Evolutionary conservation across 2,888 invertebrate species (phyloP), one percentile per base, ranked within the genome.

Genomic region (Netelia fuscicornis): DNA sequence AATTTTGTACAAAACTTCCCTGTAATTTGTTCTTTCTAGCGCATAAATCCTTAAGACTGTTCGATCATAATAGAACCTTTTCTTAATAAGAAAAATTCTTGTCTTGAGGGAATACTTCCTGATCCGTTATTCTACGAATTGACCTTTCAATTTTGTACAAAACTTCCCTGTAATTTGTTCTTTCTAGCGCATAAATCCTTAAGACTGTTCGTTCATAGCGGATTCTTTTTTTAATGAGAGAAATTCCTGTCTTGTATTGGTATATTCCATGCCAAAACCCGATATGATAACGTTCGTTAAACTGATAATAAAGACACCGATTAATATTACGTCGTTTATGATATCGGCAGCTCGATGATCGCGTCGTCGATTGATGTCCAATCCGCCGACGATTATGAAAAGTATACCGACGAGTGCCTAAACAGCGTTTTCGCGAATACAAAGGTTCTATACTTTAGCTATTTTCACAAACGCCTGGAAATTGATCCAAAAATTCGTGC

Each of bases 321-420:
- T 95, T 85, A 98, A 95, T 89, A 97, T 97, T 89, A 97, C 91
- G 93, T 98, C 97, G 94, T 98, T 98, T 88, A 98, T 94, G 87
- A 97, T 95, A 88, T 96, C 94, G n/a, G 98, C 97, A 37, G 96
- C 95, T 62, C 95, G 95, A 92, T 97, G 97, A 92, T 97, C 97
- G 88, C 95, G 94, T 89, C 95, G 94, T 92, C 96, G 96, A 94
- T 98, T 97, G 92, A 98, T 96, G 94, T 98, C 97, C 93, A 98
- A 94, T 89, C 97, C 97, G 90, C 98, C 97, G 93, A 98, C 97
- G 90, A 96, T 94, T 90, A 98, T 96, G 95, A 97, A 97, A 91
- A 98, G 94, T 91, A 97, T 95, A 88, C 97, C 98, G 90, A 97
- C 97, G 92, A 97, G 94, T 91, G 98, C 95, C 98, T 98, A 96